Evolutionary conservation across 2,888 invertebrate genomes (phyloP).

Genomic region (Neoaliturus tenellus): DNA sequence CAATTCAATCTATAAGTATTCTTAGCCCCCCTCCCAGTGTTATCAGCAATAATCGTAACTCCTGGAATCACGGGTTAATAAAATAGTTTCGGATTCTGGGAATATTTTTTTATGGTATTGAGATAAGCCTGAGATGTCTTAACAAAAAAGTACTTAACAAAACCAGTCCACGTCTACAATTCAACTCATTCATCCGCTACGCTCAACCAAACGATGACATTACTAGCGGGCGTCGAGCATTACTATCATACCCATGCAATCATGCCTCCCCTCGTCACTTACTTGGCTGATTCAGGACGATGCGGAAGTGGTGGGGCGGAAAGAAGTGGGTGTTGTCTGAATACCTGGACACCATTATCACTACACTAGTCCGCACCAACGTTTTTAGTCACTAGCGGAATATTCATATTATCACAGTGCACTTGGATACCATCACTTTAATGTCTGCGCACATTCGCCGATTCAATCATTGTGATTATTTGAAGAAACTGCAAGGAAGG

Average conservation of each 20-base stretch:
- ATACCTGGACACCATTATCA: constrained; percentile 45
- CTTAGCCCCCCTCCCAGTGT: no score
- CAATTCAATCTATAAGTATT: no score
- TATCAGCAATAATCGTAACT: no score
- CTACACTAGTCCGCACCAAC: background rate
- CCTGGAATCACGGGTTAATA: no score
- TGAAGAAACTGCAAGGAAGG: no score
- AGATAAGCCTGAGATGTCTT: no score
- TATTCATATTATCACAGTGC: background rate
- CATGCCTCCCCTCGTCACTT: constrained; percentile 37
- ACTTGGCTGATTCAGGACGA: constrained; percentile 46
- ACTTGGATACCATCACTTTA: background rate
- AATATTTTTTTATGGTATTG: no score
- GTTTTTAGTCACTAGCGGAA: background rate
- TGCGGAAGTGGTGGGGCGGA: constrained; percentile 46
- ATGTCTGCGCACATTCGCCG: background rate
- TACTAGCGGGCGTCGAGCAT: constrained; percentile 34
- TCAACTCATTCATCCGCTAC: constrained; percentile 5
- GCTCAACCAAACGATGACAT: background rate
- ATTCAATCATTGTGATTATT: background rate
- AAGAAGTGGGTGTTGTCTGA: constrained; percentile 49
- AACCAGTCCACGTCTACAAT: background rate
- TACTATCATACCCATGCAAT: constrained; percentile 14
- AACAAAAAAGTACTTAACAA: no score
- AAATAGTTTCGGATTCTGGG: no score